Evolutionary conservation across 2,113 vertebrate species (phyloP).

Genomic region (Australoheros scitulus): DNA sequence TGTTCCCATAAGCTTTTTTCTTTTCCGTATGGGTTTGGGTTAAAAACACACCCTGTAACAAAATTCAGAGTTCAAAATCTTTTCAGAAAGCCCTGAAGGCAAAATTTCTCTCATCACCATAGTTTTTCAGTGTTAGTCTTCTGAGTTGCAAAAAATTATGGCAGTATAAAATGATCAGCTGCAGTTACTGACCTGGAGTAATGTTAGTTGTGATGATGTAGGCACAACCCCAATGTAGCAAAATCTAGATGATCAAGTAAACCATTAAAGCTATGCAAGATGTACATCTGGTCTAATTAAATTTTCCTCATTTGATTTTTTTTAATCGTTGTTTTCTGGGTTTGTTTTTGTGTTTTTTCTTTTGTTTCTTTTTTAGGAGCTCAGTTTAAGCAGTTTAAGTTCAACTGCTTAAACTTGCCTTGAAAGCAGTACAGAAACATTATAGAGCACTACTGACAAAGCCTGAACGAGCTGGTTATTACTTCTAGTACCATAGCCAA

Average conservation of each 20-base stretch:
- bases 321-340: background rate
- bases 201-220: background rate
- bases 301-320: background rate
- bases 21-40: background rate
- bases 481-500: background rate
- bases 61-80: background rate
- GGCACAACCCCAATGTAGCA: background rate
- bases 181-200: background rate
- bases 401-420: background rate
- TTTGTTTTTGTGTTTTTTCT: background rate
- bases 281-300: background rate
- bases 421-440: conserved; percentile 5
- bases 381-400: background rate
- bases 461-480: background rate
- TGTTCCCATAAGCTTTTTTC: background rate
- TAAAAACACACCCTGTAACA: background rate
- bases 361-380: background rate
- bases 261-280: background rate
- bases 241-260: background rate
- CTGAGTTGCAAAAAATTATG: background rate
- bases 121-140: background rate
- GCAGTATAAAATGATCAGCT: background rate
- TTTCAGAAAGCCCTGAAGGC: background rate
- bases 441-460: background rate
- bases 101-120: background rate